Percentiles rank a stretch among this genome's conserved stretches.
phyloP scores from a whole-genome alignment of 2,113 vertebrate species.

The Syngnathoides biaculeatus region DNA sequence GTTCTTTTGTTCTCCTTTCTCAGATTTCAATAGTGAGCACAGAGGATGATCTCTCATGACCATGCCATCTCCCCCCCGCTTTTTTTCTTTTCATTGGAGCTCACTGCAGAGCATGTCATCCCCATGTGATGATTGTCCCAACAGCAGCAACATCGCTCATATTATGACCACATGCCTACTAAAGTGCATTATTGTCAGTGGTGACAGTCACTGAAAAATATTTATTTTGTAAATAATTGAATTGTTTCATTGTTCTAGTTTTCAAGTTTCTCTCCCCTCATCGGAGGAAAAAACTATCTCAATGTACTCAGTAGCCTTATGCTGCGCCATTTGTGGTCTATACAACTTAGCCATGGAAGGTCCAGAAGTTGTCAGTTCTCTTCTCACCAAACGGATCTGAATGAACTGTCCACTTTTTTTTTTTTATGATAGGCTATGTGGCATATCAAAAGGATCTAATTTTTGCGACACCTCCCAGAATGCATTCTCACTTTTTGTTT shows the following conservation, averaged over 20 bases:
- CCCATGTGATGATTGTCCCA: conserved; percentile 72
- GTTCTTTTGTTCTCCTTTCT: neutral
- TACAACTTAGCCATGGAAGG: no score
- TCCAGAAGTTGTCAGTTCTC: neutral
- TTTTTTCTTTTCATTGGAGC: conserved; percentile 7
- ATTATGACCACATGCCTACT: conserved; percentile 76
- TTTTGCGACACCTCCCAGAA: conserved; percentile 51
- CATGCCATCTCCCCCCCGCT: neutral
- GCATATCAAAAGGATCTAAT: conserved; percentile 51
- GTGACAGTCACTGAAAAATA: conserved; percentile 41
- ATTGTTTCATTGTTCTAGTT: neutral
- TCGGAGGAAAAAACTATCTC: neutral
- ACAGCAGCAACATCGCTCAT: conserved; percentile 55
- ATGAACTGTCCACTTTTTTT: conserved; percentile 10
- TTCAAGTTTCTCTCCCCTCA: neutral
- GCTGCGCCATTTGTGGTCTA: neutral
- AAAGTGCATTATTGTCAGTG: conserved; percentile 72
- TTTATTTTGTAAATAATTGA: conserved; percentile 64
- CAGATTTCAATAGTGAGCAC: conserved; percentile 98
- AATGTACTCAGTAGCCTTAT: neutral
- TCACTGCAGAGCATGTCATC: conserved; percentile 48
- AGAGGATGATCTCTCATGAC: conserved; percentile 90
- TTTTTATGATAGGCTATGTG: conserved; percentile 22
- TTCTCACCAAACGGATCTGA: neutral
- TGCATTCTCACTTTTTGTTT: conserved; percentile 71